Evolutionary conservation across 2,888 invertebrate genomes (phyloP).

Genomic region (Globia sparganii): DNA sequence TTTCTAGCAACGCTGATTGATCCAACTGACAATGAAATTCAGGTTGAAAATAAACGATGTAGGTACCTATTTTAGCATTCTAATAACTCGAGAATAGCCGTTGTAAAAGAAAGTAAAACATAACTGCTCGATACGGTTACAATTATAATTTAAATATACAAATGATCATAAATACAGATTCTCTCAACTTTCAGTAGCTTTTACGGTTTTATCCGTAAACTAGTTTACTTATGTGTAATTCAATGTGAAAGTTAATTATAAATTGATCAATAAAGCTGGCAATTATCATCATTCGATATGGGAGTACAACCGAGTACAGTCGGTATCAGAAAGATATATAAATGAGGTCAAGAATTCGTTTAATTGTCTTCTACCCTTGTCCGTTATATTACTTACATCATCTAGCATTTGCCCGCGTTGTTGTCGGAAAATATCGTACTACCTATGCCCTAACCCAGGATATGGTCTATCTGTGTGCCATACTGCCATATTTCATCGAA

Average conservation of each 20-base stretch:
- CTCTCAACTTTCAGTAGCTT: neutral
- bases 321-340: neutral
- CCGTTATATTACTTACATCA: neutral
- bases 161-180: neutral
- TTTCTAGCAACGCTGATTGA: neutral
- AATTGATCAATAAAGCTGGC: conserved; percentile 49
- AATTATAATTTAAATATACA: conserved; percentile 27
- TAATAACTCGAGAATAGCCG: neutral
- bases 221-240: conserved; percentile 31
- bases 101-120: conserved; percentile 33
- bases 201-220: conserved; percentile 5
- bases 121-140: conserved; percentile 1
- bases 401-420: neutral
- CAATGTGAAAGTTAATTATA: conserved; percentile 59
- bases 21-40: neutral
- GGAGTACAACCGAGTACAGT: conserved; percentile 10
- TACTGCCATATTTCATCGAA: neutral
- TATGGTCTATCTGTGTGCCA: no score
- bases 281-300: conserved; percentile 51
- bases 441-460: neutral
- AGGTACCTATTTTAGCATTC: neutral
- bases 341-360: neutral
- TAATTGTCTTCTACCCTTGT: neutral
- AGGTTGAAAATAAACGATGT: neutral
- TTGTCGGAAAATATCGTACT: neutral